Evolutionary conservation across 2,888 invertebrate species (phyloP).

Genomic region (Tinea trinotella): DNA sequence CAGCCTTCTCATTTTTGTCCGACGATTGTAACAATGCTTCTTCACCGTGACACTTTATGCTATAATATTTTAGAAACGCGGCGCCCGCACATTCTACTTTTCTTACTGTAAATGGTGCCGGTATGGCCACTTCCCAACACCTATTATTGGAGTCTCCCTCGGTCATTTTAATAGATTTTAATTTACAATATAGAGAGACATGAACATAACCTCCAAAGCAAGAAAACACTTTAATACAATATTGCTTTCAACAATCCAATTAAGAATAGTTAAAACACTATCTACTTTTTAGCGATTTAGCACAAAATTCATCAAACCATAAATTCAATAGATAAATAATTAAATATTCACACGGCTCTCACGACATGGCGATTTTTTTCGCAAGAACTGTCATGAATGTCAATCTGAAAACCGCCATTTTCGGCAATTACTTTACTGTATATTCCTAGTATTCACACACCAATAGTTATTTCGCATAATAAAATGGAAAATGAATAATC

Average conservation of each 20-base stretch:
- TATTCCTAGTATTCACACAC: no score
- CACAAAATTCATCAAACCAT: not conserved
- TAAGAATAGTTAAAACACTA: not conserved
- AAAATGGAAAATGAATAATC: no score
- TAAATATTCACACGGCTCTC: not conserved
- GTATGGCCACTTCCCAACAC: constrained; percentile 45
- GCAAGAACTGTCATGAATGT: not conserved
- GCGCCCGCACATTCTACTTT: constrained; percentile 68
- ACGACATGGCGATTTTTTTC: not conserved
- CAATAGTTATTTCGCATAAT: no score
- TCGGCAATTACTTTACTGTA: no score
- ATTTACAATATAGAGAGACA: constrained; percentile 29
- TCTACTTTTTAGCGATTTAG: not conserved
- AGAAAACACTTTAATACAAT: constrained; percentile 33
- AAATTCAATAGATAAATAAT: not conserved
- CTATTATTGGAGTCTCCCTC: constrained; percentile 36
- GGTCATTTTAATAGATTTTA: constrained; percentile 45
- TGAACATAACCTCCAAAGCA: constrained; percentile 61
- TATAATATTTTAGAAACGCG: constrained; percentile 62
- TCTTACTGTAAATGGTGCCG: constrained; percentile 44
- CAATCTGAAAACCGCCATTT: constrained; percentile 1
- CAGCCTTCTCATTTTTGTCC: constrained; percentile 53
- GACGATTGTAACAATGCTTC: constrained; percentile 55
- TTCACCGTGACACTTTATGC: constrained; percentile 62
- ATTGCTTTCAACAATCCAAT: not conserved